Evolutionary conservation across 2,797 vertebrate genomes (phyloP).

Genomic region (Phalloptychus januarius): DNA sequence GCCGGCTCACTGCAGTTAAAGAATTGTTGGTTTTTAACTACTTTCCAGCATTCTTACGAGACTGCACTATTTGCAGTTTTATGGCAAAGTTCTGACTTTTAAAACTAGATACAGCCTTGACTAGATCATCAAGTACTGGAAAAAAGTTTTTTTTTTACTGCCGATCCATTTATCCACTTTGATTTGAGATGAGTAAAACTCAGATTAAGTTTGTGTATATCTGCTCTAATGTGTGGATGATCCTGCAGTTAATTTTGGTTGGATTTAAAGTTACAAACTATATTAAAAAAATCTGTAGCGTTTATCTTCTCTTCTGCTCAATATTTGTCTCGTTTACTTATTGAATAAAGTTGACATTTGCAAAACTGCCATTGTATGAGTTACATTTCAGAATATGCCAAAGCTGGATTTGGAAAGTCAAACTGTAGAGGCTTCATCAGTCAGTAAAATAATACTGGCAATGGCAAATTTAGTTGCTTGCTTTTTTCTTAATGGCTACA

Average conservation of each 20-base stretch:
- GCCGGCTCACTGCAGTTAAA: conserved; percentile 23
- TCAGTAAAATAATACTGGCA: too few species aligned
- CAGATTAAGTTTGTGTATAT: not conserved
- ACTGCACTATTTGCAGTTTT: not conserved
- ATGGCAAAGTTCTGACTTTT: not conserved
- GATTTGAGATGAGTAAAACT: not conserved
- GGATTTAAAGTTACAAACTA: not conserved
- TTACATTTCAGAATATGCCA: not conserved
- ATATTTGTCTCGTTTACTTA: not conserved
- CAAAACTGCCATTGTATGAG: not conserved
- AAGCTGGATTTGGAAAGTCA: not conserved
- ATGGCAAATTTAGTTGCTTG: too few species aligned
- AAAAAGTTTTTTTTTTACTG: not conserved
- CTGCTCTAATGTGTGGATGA: not conserved
- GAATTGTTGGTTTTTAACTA: conserved; percentile 9
- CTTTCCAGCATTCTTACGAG: not conserved
- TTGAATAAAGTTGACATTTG: not conserved
- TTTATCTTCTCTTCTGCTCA: not conserved
- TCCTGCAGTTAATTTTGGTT: not conserved
- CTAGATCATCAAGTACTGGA: not conserved
- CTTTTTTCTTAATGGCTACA: too few species aligned
- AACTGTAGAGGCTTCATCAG: too few species aligned
- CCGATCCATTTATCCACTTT: not conserved
- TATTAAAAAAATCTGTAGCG: not conserved
- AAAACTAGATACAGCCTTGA: not conserved